Percentiles rank a stretch among this genome's conserved stretches.
phyloP scores from a whole-genome alignment of 92 coral and sea anemone genomes.

The Plumapathes pennacea region DNA sequence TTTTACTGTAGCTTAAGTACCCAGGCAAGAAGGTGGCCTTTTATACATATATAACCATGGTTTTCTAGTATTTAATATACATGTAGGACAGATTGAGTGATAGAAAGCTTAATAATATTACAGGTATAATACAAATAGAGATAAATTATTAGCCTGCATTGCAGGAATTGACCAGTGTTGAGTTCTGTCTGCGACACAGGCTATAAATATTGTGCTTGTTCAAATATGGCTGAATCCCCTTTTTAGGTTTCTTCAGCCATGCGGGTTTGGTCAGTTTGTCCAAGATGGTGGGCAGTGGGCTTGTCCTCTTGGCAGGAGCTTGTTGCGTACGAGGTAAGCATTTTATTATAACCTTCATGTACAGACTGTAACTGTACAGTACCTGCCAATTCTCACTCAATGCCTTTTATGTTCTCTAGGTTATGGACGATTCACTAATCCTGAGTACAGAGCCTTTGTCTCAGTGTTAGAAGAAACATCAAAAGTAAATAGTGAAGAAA shows the following conservation, averaged over 20 bases:
- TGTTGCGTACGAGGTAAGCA: slow-evolving; percentile 83
- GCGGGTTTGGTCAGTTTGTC: slow-evolving; percentile 80
- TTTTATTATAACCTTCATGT: neutral
- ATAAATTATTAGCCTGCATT: no score
- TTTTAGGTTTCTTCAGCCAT: slow-evolving; percentile 73
- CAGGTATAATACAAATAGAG: neutral
- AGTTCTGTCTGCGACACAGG: no score
- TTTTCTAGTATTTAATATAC: no score
- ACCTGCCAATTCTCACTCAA: neutral
- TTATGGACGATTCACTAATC: slow-evolving; percentile 82
- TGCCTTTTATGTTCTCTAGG: slow-evolving; percentile 30
- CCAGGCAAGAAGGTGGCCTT: no score
- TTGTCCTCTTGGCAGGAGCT: slow-evolving; percentile 82
- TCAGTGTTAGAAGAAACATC: slow-evolving; percentile 69
- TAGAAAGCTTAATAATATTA: neutral
- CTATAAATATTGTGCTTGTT: neutral
- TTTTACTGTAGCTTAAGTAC: neutral
- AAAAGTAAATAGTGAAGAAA: slow-evolving; percentile 65
- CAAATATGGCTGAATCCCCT: neutral
- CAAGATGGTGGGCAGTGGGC: slow-evolving; percentile 72
- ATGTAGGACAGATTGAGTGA: no score
- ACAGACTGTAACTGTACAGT: neutral
- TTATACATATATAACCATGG: no score
- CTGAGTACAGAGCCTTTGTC: slow-evolving; percentile 75
- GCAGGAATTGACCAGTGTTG: no score